phyloP scores from a whole-genome alignment of 2,797 vertebrate genomes.

The Mycteria americana region DNA sequence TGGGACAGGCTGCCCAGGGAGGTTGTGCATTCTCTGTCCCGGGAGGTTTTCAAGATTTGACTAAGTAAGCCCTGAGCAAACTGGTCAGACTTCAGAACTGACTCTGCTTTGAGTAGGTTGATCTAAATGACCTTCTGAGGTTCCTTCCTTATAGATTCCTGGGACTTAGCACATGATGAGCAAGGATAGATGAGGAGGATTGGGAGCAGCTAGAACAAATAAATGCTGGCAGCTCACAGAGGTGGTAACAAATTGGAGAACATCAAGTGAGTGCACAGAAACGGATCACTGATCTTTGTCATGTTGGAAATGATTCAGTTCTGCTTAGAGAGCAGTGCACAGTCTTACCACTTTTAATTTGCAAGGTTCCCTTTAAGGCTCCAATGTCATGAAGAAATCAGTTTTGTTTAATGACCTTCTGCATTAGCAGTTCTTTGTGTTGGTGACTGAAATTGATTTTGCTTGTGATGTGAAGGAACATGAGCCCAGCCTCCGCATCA shows the following conservation, averaged over 20 bases:
- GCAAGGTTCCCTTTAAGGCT: neutral
- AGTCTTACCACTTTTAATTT: neutral
- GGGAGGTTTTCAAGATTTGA: neutral
- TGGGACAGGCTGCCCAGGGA: neutral
- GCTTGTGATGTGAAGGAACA: neutral
- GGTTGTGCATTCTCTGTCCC: neutral
- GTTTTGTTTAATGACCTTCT: conserved; percentile 3
- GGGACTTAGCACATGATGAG: neutral
- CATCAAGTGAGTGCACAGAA: neutral
- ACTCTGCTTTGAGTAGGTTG: neutral
- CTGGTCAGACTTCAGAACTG: neutral
- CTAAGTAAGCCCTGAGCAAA: neutral
- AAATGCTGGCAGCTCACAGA: neutral
- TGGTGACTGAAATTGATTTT: conserved; percentile 7
- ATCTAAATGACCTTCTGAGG: neutral
- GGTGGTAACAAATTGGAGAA: neutral
- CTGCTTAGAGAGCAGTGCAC: neutral
- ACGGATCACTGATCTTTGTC: neutral
- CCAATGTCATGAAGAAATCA: neutral
- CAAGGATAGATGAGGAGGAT: neutral
- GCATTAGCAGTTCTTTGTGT: neutral
- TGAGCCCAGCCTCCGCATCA: neutral
- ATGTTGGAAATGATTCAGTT: neutral
- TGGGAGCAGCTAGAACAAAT: neutral
- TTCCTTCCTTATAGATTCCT: neutral